A percentile compares a stretch with the other conserved stretches of the same genome.
phyloP scores from a whole-genome alignment of 1,140 invertebrate genomes.

The Microvelia longipes region DNA sequence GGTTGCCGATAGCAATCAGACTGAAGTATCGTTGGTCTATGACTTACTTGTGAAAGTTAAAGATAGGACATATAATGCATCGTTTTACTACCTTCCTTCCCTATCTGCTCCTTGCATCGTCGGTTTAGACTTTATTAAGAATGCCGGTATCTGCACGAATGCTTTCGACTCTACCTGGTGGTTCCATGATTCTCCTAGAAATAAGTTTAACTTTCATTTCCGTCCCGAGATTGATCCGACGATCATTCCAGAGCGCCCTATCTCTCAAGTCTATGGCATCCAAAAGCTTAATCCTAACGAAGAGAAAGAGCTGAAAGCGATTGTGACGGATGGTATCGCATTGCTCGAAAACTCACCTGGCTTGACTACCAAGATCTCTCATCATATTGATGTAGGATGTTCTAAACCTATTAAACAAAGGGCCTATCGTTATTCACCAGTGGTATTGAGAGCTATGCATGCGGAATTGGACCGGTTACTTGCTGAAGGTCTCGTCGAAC shows the following conservation, averaged over 20 bases:
- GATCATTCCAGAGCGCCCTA: background rate
- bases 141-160: background rate
- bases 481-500: slow-evolving; percentile 21
- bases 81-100: background rate
- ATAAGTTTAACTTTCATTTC: background rate
- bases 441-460: slow-evolving; percentile 15
- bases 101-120: background rate
- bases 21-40: background rate
- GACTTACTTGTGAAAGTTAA: background rate
- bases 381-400: slow-evolving; percentile 24
- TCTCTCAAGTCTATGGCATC: background rate
- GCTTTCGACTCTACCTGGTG: background rate
- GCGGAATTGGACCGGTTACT: slow-evolving; percentile 24
- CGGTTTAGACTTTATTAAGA: background rate
- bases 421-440: slow-evolving; percentile 22
- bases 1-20: background rate
- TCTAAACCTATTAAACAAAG: slow-evolving; percentile 23
- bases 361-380: slow-evolving; percentile 12
- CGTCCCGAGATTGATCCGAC: background rate
- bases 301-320: background rate
- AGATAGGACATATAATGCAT: background rate
- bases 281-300: background rate
- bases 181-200: background rate
- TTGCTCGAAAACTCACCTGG: slow-evolving; percentile 1
- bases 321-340: background rate